These are phyloP conservation scores for Hirtodrosophila duncani DNA, from an alignment of 2,888 invertebrate genomes.

Conservation along the genomic window DNA sequence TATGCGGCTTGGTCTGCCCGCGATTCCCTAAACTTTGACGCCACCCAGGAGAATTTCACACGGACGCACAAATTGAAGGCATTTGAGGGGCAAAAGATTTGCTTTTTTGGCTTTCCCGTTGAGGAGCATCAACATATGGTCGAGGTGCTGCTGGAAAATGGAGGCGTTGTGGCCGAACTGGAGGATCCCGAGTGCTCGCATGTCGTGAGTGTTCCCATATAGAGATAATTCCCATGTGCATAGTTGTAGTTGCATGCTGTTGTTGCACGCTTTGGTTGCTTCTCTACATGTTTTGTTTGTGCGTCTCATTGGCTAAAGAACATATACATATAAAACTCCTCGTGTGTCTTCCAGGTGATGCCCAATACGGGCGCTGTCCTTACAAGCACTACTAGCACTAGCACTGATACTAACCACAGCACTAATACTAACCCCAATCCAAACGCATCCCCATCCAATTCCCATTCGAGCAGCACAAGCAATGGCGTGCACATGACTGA, in stretches of 20 bases:
- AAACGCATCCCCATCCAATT: slow-evolving; percentile 16
- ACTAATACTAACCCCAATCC: slow-evolving; percentile 35
- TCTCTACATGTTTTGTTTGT: slow-evolving; percentile 30
- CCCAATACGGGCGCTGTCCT: slow-evolving; percentile 78
- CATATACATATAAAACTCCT: slow-evolving; percentile 50
- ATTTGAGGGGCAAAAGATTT: slow-evolving; percentile 91
- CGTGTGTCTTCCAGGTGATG: slow-evolving; percentile 75
- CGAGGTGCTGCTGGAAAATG: slow-evolving; percentile 91
- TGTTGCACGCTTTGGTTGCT: slow-evolving; percentile 8
- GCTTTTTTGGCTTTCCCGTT: slow-evolving; percentile 92
- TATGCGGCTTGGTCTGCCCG: slow-evolving; percentile 91
- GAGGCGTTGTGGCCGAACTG: slow-evolving; percentile 86
- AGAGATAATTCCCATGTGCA: neutral
- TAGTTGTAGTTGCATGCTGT: slow-evolving; percentile 6
- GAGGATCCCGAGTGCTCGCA: slow-evolving; percentile 93
- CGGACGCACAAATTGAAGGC: slow-evolving; percentile 89
- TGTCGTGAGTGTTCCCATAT: slow-evolving; percentile 85
- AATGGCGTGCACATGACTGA: too few species aligned
- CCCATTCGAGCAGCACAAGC: slow-evolving; percentile 23
- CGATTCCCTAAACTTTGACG: slow-evolving; percentile 84
- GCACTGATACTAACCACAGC: slow-evolving; percentile 60
- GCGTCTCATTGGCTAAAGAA: slow-evolving; percentile 33
- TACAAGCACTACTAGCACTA: slow-evolving; percentile 74
- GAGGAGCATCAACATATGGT: slow-evolving; percentile 96
- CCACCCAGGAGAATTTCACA: slow-evolving; percentile 84